phyloP scores from a whole-genome alignment of 2,113 vertebrate species.

The Hirundichthys speculiger region DNA sequence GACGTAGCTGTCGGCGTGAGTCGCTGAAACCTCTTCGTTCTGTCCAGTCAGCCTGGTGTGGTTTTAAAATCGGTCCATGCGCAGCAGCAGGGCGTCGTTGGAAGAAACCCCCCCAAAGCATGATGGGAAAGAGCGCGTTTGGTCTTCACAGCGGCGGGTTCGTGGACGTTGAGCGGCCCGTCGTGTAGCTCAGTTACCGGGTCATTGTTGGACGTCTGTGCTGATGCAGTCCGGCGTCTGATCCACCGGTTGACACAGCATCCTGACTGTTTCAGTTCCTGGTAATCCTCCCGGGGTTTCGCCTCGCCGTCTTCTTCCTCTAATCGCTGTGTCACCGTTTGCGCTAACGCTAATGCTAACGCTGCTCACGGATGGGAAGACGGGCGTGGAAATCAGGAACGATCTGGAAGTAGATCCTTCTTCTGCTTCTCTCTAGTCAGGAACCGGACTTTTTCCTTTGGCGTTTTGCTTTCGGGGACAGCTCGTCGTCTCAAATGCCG shows the following conservation, averaged over 20 bases:
- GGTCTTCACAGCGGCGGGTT: constrained; percentile 24
- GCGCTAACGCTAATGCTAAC: constrained; percentile 33
- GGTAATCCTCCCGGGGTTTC: not conserved
- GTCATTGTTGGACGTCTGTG: too few species aligned
- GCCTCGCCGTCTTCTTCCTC: constrained; percentile 1
- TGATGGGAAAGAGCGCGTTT: constrained; percentile 43
- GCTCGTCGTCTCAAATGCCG: too few species aligned
- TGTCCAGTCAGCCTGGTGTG: constrained; percentile 56
- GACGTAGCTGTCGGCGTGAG: constrained; percentile 4
- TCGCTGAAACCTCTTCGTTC: constrained; percentile 24
- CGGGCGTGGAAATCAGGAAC: too few species aligned
- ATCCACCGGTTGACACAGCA: too few species aligned
- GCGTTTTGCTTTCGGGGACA: not conserved
- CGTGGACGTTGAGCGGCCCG: constrained; percentile 25
- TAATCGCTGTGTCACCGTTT: constrained; percentile 3
- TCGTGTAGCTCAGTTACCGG: too few species aligned
- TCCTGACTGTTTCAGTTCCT: not conserved
- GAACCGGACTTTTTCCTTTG: not conserved
- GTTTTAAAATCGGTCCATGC: constrained; percentile 20
- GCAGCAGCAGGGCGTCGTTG: constrained; percentile 47
- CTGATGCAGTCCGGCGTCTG: not conserved
- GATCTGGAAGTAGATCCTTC: not conserved
- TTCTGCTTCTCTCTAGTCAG: not conserved
- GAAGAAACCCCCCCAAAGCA: constrained; percentile 28
- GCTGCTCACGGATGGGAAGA: too few species aligned